Conservation (phyloP, 2,888 invertebrate genomes). For the Thelaira solivaga region DNA sequence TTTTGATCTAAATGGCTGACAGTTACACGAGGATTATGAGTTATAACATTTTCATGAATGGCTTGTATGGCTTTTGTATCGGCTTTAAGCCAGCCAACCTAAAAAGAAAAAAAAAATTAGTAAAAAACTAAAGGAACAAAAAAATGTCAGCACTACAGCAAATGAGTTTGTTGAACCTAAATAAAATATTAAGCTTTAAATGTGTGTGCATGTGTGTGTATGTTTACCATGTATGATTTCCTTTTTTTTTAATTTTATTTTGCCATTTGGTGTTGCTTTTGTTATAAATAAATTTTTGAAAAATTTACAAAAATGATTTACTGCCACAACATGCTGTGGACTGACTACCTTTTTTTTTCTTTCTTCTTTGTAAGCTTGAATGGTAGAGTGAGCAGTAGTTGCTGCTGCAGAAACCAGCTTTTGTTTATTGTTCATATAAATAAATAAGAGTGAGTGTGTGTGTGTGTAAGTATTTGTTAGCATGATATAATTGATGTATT, state of each 20-base stretch:
- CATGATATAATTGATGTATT: slow-evolving; percentile 60
- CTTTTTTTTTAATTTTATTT: not conserved
- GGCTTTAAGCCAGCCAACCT: slow-evolving; percentile 96
- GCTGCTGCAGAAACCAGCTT: not conserved
- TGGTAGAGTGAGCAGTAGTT: not conserved
- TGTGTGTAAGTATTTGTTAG: slow-evolving; percentile 25
- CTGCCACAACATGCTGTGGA: slow-evolving; percentile 60
- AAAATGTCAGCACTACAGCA: slow-evolving; percentile 22
- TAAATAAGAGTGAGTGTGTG: slow-evolving; percentile 4
- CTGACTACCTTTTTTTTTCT: slow-evolving; percentile 39
- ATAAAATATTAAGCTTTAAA: slow-evolving; percentile 16
- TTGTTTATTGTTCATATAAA: slow-evolving; percentile 7
- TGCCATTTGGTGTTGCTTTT: slow-evolving; percentile 28
- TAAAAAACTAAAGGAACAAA: slow-evolving; percentile 2
- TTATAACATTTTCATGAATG: slow-evolving; percentile 94
- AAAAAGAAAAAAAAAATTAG: slow-evolving; percentile 65
- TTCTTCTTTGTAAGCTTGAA: not conserved
- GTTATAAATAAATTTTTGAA: slow-evolving; percentile 44
- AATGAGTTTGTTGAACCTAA: slow-evolving; percentile 58
- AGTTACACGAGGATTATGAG: slow-evolving; percentile 91
- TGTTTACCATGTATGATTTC: not conserved
- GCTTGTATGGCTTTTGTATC: slow-evolving; percentile 96
- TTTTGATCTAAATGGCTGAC: slow-evolving; percentile 91
- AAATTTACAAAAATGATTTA: slow-evolving; percentile 60
- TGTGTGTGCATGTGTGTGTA: not conserved